Evolutionary conservation across 2,797 vertebrate genomes (phyloP).

Genomic region (Adelosebastes latens): DNA sequence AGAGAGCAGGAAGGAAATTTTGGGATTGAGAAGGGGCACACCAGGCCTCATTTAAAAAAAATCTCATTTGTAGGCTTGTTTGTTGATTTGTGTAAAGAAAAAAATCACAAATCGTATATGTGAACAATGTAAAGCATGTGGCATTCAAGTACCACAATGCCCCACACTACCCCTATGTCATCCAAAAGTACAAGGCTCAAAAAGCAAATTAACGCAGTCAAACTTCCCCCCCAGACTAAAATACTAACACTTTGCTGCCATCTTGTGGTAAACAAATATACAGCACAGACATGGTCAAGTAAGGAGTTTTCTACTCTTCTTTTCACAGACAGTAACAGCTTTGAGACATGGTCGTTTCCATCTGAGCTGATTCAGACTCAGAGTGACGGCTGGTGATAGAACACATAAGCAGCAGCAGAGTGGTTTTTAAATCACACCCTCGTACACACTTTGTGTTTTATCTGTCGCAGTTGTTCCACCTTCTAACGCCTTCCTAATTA

Average conservation of each 20-base stretch:
- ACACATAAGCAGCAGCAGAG: constrained; percentile 78
- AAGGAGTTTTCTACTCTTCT: constrained; percentile 37
- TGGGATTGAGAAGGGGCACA: not conserved
- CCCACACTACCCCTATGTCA: not conserved
- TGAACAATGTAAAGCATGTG: constrained; percentile 7
- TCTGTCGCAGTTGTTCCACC: constrained; percentile 32
- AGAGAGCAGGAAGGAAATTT: not conserved
- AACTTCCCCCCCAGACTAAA: not conserved
- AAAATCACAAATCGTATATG: not conserved
- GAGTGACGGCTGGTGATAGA: constrained; percentile 83
- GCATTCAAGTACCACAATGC: not conserved
- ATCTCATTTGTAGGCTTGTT: not conserved
- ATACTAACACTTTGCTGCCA: constrained; percentile 46
- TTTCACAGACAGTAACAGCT: constrained; percentile 78
- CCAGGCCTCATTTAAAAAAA: not conserved
- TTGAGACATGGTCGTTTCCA: constrained; percentile 85
- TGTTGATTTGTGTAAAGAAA: not conserved
- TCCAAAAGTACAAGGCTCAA: constrained; percentile 13
- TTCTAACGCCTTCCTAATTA: not conserved
- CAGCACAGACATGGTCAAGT: constrained; percentile 58
- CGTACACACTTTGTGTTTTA: constrained; percentile 59
- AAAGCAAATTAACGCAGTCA: not conserved
- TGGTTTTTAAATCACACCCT: constrained; percentile 45
- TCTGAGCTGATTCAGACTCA: constrained; percentile 76
- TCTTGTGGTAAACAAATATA: constrained; percentile 62